Base-by-base conservation (phyloP, 2,797 vertebrate species). In the Acanthopagrus latus region DNA sequence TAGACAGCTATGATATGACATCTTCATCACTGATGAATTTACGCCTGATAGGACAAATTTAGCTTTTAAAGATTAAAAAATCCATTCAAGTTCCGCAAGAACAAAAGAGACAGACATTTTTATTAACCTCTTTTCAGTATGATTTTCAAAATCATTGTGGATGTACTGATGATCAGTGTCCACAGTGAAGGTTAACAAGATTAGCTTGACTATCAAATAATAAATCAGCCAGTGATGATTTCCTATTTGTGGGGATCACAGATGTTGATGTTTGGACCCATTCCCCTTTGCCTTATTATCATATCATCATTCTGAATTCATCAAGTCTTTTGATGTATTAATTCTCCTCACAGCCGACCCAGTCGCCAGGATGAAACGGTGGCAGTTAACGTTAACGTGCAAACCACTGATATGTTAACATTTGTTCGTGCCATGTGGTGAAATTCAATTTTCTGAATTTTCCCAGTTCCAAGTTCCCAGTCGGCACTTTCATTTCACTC, bases 201-300 rank as follows among this genome's bases (percentile, higher is more conserved):
- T 93, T 88, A 90, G 80, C 75, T 83, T 88, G 80, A 91, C 93
- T 86, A 93, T 92, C 86, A 92, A 91, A 93, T 93, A 80, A 89
- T 86, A 87, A 91, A 93, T 92, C 88, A 83, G 82, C 68, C 77
- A 79, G 74, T 64, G 76, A 82, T 69, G 67, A 85, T 77, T 88
- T 71, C 83, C 67, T 91, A 73, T 93, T 93, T 90, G 69, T 77
- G 50, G 58, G 69, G 68, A 76, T 86, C 62, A 64, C 67, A 58
- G 76, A 67, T 87, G 79, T 90, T 88, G 85, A 90, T 88, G 84
- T 90, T 91, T 86, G 76, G 78, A 74, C 59, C 44, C 59, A 52
- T 65, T 87, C 65, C 29, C 81, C 41, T n/a, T 66, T n/a, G 74
- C 70, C 66, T 38, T 76, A 70, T 82, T 74, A 71, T 78, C 68